Percentiles rank a stretch among this genome's conserved stretches.
phyloP scores from a whole-genome alignment of 2,113 vertebrate genomes.

The Anarhynchus alexandrinus region DNA sequence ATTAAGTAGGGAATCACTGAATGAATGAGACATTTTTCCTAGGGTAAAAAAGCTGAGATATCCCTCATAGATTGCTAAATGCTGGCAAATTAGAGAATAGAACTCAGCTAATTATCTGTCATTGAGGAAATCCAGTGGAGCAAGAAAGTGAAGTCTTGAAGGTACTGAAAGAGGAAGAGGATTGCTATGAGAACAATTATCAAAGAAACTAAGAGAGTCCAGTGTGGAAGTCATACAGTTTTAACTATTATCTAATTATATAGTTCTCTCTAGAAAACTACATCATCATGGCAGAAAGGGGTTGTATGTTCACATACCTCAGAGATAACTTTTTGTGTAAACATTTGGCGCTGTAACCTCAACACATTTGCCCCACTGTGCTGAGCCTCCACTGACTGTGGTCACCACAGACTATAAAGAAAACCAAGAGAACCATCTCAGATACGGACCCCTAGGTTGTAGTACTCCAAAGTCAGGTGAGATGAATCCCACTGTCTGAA shows the following conservation, averaged over 20 bases:
- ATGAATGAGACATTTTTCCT: not conserved
- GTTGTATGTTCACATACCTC: not conserved
- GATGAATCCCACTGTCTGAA: not conserved
- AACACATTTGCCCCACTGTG: not conserved
- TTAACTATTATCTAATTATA: not conserved
- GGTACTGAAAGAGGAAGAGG: not conserved
- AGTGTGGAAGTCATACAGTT: not conserved
- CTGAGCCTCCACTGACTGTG: not conserved
- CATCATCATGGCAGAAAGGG: not conserved
- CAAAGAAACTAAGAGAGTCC: not conserved
- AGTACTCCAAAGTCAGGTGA: not conserved
- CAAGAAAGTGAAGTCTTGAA: not conserved
- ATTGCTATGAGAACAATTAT: not conserved
- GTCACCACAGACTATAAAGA: not conserved
- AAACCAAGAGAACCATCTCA: not conserved
- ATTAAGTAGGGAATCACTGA: not conserved
- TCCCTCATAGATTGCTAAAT: not conserved
- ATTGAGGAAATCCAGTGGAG: not conserved
- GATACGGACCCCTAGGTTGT: fast-evolving
- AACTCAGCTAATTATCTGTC: not conserved
- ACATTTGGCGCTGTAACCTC: not conserved
- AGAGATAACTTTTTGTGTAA: not conserved
- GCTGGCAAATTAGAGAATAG: not conserved
- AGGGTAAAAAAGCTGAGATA: not conserved
- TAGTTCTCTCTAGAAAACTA: not conserved